Conservation (phyloP, 1,140 invertebrate species). For the Anastatus disparis region DNA sequence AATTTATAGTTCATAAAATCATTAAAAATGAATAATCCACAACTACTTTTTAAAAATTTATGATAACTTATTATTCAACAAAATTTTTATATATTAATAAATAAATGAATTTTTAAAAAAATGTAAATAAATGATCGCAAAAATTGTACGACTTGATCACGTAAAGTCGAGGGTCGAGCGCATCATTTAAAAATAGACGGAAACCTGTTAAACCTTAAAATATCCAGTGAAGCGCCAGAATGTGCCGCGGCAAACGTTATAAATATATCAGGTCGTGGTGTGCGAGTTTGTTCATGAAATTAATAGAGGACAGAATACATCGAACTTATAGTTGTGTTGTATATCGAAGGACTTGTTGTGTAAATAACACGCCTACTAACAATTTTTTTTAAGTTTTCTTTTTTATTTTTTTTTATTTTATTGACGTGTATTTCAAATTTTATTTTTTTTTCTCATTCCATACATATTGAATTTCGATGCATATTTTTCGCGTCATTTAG, state of each 20-base stretch:
- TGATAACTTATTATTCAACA: too few relatives aligned
- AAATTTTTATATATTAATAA: too few relatives aligned
- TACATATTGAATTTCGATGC: slow-evolving; percentile 9
- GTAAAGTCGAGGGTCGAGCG: slow-evolving; percentile 3
- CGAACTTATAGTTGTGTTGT: too few relatives aligned
- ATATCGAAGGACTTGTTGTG: not conserved
- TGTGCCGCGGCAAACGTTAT: slow-evolving; percentile 7
- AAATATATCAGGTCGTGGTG: too few relatives aligned
- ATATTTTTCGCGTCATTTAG: not conserved
- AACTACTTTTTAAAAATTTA: too few relatives aligned
- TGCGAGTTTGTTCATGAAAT: slow-evolving; percentile 17
- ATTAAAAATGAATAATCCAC: too few relatives aligned
- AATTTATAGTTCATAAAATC: too few relatives aligned
- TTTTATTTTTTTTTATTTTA: too few relatives aligned
- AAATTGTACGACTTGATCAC: too few relatives aligned
- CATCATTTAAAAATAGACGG: slow-evolving; percentile 25
- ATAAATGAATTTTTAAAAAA: too few relatives aligned
- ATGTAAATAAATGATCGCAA: too few relatives aligned
- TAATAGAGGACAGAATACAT: not conserved
- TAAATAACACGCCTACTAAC: not conserved
- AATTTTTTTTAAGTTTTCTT: too few relatives aligned
- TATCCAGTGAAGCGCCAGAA: slow-evolving; percentile 24
- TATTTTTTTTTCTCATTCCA: not conserved
- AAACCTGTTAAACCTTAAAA: slow-evolving; percentile 35
- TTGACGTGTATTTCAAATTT: not conserved